Conservation (phyloP, 2,888 invertebrate species). For the Emmelina monodactyla region DNA sequence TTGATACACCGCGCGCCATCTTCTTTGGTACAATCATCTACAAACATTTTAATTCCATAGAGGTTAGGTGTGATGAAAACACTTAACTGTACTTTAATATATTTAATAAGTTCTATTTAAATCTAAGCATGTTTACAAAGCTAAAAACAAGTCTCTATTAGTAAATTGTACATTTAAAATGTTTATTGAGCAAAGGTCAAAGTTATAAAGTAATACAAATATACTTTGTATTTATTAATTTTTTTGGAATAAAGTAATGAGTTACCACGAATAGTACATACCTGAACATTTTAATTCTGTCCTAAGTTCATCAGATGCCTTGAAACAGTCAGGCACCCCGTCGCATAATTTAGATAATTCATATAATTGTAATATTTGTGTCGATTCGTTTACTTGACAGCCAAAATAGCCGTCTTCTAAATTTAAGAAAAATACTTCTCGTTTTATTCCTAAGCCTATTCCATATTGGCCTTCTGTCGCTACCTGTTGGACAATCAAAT, state of each 20-base stretch:
- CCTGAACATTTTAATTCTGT: constrained; percentile 93
- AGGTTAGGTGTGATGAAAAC: no score
- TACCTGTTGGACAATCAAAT: constrained; percentile 59
- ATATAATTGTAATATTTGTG: constrained; percentile 93
- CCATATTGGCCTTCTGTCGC: constrained; percentile 81
- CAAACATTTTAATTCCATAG: constrained; percentile 19
- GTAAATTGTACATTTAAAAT: no score
- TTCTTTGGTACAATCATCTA: constrained; percentile 92
- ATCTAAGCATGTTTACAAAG: no score
- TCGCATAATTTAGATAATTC: constrained; percentile 95
- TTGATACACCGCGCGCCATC: constrained; percentile 91
- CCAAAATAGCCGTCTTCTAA: constrained; percentile 97
- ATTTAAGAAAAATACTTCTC: constrained; percentile 95
- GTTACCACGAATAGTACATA: no score
- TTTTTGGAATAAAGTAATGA: no score
- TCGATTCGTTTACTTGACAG: constrained; percentile 96
- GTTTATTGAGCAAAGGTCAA: no score
- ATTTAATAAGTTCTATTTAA: no score
- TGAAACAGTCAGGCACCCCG: constrained; percentile 87
- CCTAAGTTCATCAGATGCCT: constrained; percentile 90
- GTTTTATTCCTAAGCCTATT: constrained; percentile 84
- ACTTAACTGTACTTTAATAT: no score
- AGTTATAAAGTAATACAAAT: no score
- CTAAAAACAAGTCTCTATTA: no score
- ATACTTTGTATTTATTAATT: no score